phyloP scores from a whole-genome alignment of 23 tunicate species.

The Halocynthia aurantium region DNA sequence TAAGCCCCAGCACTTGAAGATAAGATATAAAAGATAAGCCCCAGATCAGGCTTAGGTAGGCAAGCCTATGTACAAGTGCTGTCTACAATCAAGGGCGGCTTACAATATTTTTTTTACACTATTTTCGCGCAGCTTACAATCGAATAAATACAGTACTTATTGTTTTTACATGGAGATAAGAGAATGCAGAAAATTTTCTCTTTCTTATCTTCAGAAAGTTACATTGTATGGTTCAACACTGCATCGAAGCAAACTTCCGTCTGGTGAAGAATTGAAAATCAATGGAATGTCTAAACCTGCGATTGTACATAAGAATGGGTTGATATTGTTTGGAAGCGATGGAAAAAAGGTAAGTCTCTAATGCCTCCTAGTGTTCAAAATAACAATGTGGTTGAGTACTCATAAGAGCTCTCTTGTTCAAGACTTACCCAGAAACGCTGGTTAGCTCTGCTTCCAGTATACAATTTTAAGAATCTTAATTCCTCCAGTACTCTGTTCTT shows the following conservation, averaged over 20 bases:
- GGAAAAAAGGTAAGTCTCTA: constrained; percentile 62
- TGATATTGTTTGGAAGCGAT: constrained; percentile 71
- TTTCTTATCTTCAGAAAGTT: constrained; percentile 70
- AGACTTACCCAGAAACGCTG: too few relatives aligned
- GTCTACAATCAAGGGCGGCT: too few relatives aligned
- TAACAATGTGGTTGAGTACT: not conserved
- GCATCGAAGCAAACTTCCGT: constrained; percentile 83
- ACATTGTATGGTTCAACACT: constrained; percentile 72
- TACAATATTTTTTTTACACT: too few relatives aligned
- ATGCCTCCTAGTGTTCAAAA: not conserved
- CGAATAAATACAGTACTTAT: too few relatives aligned
- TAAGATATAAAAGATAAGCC: too few relatives aligned
- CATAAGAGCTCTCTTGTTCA: not conserved
- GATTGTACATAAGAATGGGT: constrained; percentile 77
- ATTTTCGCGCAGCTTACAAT: too few relatives aligned
- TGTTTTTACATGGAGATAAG: not conserved
- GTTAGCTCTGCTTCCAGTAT: too few relatives aligned
- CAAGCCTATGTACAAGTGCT: too few relatives aligned
- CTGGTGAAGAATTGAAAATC: constrained; percentile 64
- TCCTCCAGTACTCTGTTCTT: too few relatives aligned
- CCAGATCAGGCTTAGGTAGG: too few relatives aligned
- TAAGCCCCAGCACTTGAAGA: too few relatives aligned
- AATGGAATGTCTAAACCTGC: constrained; percentile 62
- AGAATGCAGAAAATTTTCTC: not conserved
- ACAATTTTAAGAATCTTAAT: too few relatives aligned